phyloP scores from a whole-genome alignment of 2,113 vertebrate genomes.

The Myotis lucifugus region DNA sequence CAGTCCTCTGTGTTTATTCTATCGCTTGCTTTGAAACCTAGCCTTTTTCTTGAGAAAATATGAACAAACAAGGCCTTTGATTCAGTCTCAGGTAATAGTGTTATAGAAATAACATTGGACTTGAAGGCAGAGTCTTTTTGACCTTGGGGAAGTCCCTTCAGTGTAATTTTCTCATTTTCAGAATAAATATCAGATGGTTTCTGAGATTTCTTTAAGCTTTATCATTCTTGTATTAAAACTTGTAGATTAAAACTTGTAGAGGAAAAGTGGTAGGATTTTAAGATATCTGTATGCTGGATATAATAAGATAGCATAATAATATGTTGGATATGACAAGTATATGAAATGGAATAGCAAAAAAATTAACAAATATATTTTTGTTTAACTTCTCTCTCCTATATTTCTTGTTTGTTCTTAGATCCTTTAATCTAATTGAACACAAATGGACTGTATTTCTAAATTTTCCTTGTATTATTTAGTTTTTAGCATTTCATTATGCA shows the following conservation, averaged over 20 bases:
- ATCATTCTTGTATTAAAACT: not conserved
- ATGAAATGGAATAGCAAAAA: slow-evolving; percentile 34
- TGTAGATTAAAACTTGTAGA: not conserved
- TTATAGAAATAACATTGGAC: not conserved
- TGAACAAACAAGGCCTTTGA: not conserved
- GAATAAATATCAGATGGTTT: not conserved
- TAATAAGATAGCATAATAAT: slow-evolving; percentile 20
- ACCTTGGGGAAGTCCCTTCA: not conserved
- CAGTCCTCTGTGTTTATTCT: slow-evolving; percentile 8
- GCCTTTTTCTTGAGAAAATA: not conserved
- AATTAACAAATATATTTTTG: not conserved
- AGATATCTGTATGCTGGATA: not conserved
- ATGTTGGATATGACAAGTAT: not conserved
- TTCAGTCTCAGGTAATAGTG: not conserved
- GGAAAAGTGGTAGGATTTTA: not conserved
- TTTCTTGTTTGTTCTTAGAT: slow-evolving; percentile 30
- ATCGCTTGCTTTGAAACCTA: slow-evolving; percentile 6
- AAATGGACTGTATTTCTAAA: not conserved
- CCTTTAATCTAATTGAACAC: not conserved
- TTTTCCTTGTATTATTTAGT: slow-evolving; percentile 35
- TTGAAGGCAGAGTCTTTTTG: not conserved
- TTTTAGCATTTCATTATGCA: not conserved
- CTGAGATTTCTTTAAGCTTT: slow-evolving; percentile 22
- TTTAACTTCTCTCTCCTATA: not conserved
- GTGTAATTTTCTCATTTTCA: slow-evolving; percentile 19